Evolutionary conservation across 1,140 invertebrate genomes (phyloP), one percentile per base, ranked within the genome.

Genomic region (Pygmarrhopalites habei): DNA sequence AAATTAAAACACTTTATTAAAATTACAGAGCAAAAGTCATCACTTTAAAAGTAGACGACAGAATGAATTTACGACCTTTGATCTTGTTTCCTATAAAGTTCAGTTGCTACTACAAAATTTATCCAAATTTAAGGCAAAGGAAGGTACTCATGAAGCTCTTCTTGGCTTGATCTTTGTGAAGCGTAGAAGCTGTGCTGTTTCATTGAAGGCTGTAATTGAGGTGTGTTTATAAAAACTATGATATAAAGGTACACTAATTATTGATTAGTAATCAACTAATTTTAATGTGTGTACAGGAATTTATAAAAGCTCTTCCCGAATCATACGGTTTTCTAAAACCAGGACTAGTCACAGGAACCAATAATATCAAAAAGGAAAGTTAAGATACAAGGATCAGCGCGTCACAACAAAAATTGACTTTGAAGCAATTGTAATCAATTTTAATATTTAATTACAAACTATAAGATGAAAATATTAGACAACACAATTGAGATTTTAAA

Each of bases 161-260:
- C 14, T 55, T 5, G 51, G 51, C 14, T 29, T 55, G 21, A 23
- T 55, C 29, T 55, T 55, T 55, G 51, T 55, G 23, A 55, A 55
- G 21, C 51, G 51, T 28, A 5, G 51, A 55, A 28, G 23, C 7
- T 55, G 14, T 32, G 51, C 51, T 15, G 26, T 32, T 14, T 21
- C 51, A 12, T 10, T 55, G 7, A 55, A 55, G 21, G 15, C 25
- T 4, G 14, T 55, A 28, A 7, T 55, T 10, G 25, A 55, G 51
- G 51, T 55, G 17, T 29, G 47, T 23, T 49, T 7, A 12, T n/a
- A n/a, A n/a, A n/a, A n/a, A n/a, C n/a, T n/a, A n/a, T n/a, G n/a
- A n/a, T n/a, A n/a, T n/a, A n/a, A n/a, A n/a, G n/a, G n/a, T n/a
- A n/a, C n/a, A n/a, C n/a, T n/a, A n/a, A n/a, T n/a, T n/a, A n/a